A percentile compares a stretch with the other conserved stretches of the same genome.
These are phyloP conservation scores for Drosophila anomalata DNA, from an alignment of 2,888 invertebrate genomes.

Conservation along the genomic window DNA sequence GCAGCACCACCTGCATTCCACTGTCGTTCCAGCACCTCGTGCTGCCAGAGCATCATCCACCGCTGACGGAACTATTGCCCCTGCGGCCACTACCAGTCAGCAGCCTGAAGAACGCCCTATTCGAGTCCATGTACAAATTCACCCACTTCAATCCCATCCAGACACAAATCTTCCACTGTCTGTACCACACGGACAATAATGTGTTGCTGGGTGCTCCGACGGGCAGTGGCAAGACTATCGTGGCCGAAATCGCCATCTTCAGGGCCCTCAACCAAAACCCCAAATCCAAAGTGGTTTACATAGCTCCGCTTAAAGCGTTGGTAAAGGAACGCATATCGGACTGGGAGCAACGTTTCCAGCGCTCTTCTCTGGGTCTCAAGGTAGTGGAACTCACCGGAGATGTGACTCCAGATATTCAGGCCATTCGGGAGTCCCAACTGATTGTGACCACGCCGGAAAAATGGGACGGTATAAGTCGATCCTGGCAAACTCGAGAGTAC, in stretches of 20 bases:
- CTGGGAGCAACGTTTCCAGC: constrained; percentile 93
- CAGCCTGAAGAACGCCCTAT: constrained; percentile 90
- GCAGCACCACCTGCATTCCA: constrained; percentile 86
- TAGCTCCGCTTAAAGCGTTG: constrained; percentile 98
- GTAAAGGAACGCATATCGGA: constrained; percentile 98
- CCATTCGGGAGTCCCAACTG: constrained; percentile 93
- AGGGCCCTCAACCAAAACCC: constrained; percentile 93
- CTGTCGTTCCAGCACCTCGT: constrained; percentile 93
- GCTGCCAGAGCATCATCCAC: constrained; percentile 95
- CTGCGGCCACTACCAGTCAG: constrained; percentile 94
- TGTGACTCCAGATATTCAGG: constrained; percentile 92
- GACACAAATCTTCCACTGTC: constrained; percentile 97
- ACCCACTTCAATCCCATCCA: constrained; percentile 99
- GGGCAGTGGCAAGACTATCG: constrained; percentile 99
- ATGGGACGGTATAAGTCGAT: constrained; percentile 99
- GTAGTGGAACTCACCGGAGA: constrained; percentile 98
- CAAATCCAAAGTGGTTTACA: constrained; percentile 95
- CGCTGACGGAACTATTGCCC: constrained; percentile 95
- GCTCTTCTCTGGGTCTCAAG: constrained; percentile 88
- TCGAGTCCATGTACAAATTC: constrained; percentile 94
- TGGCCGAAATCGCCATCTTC: constrained; percentile 98
- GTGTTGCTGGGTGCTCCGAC: constrained; percentile 93
- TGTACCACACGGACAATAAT: constrained; percentile 97
- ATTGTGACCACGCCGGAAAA: constrained; percentile 99
- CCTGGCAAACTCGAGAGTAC: constrained; percentile 98